Evolutionary conservation across 2,888 invertebrate species (phyloP).

Genomic region (Athrips mouffetella): DNA sequence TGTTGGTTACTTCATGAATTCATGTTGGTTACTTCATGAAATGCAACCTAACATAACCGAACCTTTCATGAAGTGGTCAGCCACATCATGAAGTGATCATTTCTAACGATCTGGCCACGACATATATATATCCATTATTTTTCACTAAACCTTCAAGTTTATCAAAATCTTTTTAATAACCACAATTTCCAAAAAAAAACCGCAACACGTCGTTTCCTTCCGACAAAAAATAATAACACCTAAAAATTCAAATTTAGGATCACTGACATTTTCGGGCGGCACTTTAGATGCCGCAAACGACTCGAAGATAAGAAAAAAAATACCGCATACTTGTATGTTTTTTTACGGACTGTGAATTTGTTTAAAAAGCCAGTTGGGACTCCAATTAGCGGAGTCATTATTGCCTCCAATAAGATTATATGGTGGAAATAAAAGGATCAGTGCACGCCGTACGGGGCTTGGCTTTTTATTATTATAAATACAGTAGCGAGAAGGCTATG

Average conservation of each 20-base stretch:
- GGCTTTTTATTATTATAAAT: slow-evolving; percentile 6
- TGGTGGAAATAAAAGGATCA: slow-evolving; percentile 1
- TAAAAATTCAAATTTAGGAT: slow-evolving; percentile 32
- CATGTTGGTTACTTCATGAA: too few relatives aligned
- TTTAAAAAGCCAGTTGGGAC: slow-evolving; percentile 18
- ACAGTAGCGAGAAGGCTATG: slow-evolving; percentile 1
- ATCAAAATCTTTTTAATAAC: not conserved
- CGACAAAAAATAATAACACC: slow-evolving; percentile 4
- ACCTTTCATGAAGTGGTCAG: too few relatives aligned
- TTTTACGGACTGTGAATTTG: slow-evolving; percentile 23
- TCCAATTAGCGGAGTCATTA: slow-evolving; percentile 26
- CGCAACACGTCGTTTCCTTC: not conserved
- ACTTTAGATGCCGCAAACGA: slow-evolving; percentile 10
- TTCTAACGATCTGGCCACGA: too few relatives aligned
- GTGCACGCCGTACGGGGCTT: not conserved
- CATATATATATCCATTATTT: too few relatives aligned
- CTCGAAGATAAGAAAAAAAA: slow-evolving; percentile 13
- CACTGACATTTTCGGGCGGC: slow-evolving; percentile 7
- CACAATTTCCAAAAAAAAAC: not conserved
- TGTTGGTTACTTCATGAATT: too few relatives aligned
- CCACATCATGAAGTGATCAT: too few relatives aligned
- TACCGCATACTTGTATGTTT: slow-evolving; percentile 25
- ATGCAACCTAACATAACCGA: too few relatives aligned
- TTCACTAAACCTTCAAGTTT: too few relatives aligned
- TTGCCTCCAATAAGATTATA: slow-evolving; percentile 16